Evolutionary conservation across 2,113 vertebrate genomes (phyloP).

Genomic region (Drymodes brunneopygia): DNA sequence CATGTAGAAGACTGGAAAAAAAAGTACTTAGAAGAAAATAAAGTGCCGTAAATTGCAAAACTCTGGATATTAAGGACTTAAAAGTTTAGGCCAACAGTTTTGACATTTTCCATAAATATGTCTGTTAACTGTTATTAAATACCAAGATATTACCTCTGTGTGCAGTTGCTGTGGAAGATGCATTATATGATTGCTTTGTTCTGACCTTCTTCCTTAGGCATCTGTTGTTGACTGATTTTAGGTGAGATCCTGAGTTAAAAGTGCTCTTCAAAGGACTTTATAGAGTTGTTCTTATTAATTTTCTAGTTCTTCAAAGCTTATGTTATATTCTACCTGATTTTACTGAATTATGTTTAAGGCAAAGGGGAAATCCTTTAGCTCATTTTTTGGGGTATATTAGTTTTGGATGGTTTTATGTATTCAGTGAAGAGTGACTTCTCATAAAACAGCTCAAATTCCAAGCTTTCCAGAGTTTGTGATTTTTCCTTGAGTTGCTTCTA

Average conservation of each 20-base stretch:
- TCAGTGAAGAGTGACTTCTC: not conserved
- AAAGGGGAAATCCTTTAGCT: not conserved
- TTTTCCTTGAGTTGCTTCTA: not conserved
- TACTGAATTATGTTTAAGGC: not conserved
- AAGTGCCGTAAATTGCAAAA: not conserved
- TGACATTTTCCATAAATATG: not conserved
- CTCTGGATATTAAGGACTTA: not conserved
- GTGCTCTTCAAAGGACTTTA: not conserved
- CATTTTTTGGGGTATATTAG: not conserved
- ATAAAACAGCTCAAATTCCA: not conserved
- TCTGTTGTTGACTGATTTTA: not conserved
- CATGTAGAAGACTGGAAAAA: not conserved
- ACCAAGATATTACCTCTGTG: not conserved
- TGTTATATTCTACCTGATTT: not conserved
- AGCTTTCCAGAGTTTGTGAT: not conserved
- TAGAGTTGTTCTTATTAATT: not conserved
- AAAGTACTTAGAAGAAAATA: not conserved
- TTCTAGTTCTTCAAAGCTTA: not conserved
- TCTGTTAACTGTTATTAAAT: not conserved
- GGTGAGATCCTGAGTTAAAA: not conserved
- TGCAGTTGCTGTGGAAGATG: not conserved
- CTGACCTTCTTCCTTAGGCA: not conserved
- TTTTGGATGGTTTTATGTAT: not conserved
- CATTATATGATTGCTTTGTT: not conserved
- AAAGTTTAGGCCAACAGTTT: not conserved